Percentiles rank a stretch among this genome's conserved stretches.
These are phyloP conservation scores for Diadophis punctatus DNA, from an alignment of 2,113 vertebrate species.

Conservation along the genomic window DNA sequence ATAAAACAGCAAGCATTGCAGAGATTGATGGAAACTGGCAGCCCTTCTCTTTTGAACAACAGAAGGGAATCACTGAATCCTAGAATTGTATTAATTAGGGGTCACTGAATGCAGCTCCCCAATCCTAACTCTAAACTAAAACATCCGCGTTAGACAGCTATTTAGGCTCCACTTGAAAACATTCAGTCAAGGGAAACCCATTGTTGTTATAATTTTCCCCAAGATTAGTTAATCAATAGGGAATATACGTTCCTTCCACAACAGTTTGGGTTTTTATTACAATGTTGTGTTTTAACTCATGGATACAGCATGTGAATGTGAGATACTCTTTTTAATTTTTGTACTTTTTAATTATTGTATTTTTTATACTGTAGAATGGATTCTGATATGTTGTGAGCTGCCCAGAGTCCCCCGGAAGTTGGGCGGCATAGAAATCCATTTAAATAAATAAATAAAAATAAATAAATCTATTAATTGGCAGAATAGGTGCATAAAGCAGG, in stretches of 20 bases:
- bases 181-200: neutral
- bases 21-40: neutral
- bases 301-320: neutral
- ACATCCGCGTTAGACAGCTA: neutral
- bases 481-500: neutral
- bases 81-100: neutral
- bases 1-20: constrained; percentile 11
- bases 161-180: neutral
- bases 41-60: neutral
- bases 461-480: neutral
- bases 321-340: no score
- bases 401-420: no score
- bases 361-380: no score
- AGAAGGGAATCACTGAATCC: neutral
- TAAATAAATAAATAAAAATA: no score
- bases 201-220: neutral
- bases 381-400: no score
- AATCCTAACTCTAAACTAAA: neutral
- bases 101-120: neutral
- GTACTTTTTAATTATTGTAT: no score
- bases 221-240: neutral
- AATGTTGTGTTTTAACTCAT: neutral
- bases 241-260: neutral
- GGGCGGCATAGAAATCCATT: no score
- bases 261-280: neutral